Evolutionary conservation across 2,113 vertebrate species (phyloP).

Genomic region (Hystrix cristata): DNA sequence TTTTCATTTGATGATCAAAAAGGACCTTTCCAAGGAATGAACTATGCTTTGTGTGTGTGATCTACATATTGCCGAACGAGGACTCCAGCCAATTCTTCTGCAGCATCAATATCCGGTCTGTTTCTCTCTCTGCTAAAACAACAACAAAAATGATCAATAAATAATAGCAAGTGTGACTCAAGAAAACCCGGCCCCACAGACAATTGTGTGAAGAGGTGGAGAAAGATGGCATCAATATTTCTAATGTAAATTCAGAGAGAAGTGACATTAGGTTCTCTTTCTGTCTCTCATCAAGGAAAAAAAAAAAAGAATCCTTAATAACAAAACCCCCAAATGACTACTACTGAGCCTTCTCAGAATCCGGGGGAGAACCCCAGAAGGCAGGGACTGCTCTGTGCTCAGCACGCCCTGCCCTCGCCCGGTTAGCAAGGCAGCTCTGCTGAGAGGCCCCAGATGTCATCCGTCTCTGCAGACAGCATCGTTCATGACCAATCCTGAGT

Average conservation of each 20-base stretch:
- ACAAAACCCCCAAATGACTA: neutral
- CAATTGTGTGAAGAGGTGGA: neutral
- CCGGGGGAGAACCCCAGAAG: neutral
- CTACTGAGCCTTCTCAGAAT: neutral
- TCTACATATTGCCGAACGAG: neutral
- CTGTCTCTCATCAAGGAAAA: neutral
- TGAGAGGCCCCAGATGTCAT: neutral
- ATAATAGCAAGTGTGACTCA: neutral
- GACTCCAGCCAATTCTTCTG: neutral
- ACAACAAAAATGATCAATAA: neutral
- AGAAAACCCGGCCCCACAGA: neutral
- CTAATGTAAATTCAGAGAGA: neutral
- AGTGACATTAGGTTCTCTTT: neutral
- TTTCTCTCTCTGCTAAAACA: neutral
- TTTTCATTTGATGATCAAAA: neutral
- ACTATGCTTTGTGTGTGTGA: neutral
- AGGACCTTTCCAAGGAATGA: neutral
- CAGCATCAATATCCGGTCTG: no score
- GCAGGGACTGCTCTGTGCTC: neutral
- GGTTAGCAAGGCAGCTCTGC: neutral
- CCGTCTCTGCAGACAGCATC: constrained; percentile 48
- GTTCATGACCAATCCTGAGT: constrained; percentile 63
- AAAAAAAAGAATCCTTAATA: neutral
- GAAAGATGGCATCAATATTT: neutral
- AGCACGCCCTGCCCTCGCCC: neutral